These are phyloP conservation scores for Petrocephalus sullivani DNA, from an alignment of 2,797 vertebrate species.

Conservation along the genomic window DNA sequence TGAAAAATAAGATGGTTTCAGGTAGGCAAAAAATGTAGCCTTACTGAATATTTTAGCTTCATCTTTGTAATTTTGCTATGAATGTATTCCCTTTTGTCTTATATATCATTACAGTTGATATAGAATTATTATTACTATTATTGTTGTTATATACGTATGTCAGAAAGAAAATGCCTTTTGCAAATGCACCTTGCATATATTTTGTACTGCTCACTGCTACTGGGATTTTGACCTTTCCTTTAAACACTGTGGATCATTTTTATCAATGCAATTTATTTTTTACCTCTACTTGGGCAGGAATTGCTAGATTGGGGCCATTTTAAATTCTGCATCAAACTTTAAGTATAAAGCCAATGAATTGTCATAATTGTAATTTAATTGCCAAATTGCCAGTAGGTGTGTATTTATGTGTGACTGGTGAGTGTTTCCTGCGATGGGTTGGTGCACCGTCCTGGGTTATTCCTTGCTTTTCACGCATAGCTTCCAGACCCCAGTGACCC, in stretches of 20 bases:
- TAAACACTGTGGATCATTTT: not conserved
- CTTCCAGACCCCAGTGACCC: not conserved
- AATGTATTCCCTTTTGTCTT: not conserved
- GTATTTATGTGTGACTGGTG: not conserved
- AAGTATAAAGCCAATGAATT: not conserved
- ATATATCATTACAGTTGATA: not conserved
- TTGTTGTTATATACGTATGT: not conserved
- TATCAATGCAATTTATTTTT: not conserved
- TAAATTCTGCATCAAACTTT: not conserved
- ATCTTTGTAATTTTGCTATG: not conserved
- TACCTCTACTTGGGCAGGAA: not conserved
- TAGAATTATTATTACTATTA: not conserved
- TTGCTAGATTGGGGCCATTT: not conserved
- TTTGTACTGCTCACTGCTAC: not conserved
- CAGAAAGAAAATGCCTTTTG: not conserved
- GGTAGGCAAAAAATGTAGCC: not conserved
- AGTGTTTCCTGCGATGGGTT: not conserved
- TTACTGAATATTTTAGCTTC: not conserved
- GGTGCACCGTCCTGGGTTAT: not conserved
- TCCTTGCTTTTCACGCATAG: not conserved
- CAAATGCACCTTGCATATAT: not conserved
- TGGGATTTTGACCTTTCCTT: not conserved
- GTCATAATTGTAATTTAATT: not conserved
- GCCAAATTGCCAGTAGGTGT: not conserved
- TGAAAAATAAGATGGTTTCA: not conserved